Evolutionary conservation across 2,797 vertebrate species (phyloP).

Genomic region (Podarcis siculus): DNA sequence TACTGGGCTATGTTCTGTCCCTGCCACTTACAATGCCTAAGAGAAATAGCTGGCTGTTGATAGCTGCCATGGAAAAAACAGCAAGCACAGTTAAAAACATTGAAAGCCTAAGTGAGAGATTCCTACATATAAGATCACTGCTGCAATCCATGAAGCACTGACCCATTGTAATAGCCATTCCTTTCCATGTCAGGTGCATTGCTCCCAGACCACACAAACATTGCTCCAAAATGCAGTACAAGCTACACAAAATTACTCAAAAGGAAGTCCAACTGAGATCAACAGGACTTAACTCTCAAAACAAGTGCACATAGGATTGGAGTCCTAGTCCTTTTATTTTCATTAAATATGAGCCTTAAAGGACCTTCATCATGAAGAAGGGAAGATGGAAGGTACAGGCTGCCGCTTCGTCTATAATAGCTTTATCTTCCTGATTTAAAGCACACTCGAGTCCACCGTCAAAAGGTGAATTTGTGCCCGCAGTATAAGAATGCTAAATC

Average conservation of each 20-base stretch:
- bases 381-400: not conserved
- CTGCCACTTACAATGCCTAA: rapidly evolving
- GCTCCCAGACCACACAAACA: not conserved
- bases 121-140: rapidly evolving
- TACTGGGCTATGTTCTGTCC: not conserved
- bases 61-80: not conserved
- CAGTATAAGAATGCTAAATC: not conserved
- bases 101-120: not conserved
- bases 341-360: rapidly evolving
- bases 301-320: not conserved
- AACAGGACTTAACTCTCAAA: not conserved
- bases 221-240: not conserved
- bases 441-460: not conserved
- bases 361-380: not conserved
- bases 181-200: not conserved
- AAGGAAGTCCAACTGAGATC: not conserved
- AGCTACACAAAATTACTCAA: not conserved
- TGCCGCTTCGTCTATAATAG: not conserved
- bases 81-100: not conserved
- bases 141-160: not conserved
- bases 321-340: not conserved
- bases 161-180: rapidly evolving
- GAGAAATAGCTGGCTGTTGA: not conserved
- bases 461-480: rapidly evolving
- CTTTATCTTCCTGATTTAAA: rapidly evolving